Evolutionary conservation across 2,888 invertebrate genomes (phyloP).

Genomic region (Elaeidobius kamerunicus): DNA sequence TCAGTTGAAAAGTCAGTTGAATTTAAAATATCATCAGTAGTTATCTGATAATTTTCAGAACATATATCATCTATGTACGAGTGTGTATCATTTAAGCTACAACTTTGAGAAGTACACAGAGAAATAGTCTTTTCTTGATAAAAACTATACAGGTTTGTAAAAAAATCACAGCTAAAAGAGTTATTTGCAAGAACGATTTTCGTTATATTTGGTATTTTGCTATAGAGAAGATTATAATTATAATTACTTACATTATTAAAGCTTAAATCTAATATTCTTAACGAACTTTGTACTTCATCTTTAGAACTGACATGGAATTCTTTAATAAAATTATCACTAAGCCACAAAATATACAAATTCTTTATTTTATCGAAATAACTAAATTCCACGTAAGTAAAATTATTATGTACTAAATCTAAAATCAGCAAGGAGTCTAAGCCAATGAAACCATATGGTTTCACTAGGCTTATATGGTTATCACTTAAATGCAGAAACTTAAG

Average conservation of each 20-base stretch:
- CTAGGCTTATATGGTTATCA: constrained; percentile 45
- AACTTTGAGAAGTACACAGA: constrained; percentile 41
- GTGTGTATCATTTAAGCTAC: constrained; percentile 37
- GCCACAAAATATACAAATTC: constrained; percentile 43
- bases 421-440: constrained; percentile 45
- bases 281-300: constrained; percentile 38
- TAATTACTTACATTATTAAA: constrained; percentile 42
- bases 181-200: constrained; percentile 45
- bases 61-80: constrained; percentile 38
- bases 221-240: constrained; percentile 42
- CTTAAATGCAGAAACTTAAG: constrained; percentile 47
- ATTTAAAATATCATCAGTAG: constrained; percentile 21
- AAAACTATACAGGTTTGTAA: constrained; percentile 44
- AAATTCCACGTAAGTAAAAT: constrained; percentile 40
- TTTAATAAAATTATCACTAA: constrained; percentile 42
- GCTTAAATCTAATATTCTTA: constrained; percentile 42
- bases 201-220: constrained; percentile 43
- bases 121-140: constrained; percentile 40
- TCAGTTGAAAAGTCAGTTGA: constrained; percentile 33
- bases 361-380: constrained; percentile 42
- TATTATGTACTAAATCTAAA: constrained; percentile 44
- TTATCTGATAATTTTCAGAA: constrained; percentile 17
- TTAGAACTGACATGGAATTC: constrained; percentile 40
- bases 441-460: constrained; percentile 47
- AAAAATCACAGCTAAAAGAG: constrained; percentile 45